phyloP scores from a whole-genome alignment of 2,113 vertebrate species.

The Heterotis niloticus region DNA sequence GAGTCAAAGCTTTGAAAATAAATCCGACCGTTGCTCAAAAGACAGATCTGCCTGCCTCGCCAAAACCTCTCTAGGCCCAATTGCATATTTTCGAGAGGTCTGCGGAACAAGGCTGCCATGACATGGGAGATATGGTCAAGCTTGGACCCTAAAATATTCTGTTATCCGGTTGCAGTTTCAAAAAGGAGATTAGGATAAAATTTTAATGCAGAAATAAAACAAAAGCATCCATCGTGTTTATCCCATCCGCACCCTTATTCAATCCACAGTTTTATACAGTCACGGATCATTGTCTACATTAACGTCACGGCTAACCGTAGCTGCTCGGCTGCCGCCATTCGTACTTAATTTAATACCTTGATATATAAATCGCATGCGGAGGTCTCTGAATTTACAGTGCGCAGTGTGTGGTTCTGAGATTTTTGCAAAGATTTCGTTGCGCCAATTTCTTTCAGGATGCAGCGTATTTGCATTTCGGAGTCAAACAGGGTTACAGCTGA shows the following conservation, averaged over 20 bases:
- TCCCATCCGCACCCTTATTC: not conserved
- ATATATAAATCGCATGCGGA: too few species aligned
- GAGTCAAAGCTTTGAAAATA: conserved; percentile 2
- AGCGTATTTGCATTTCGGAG: conserved; percentile 17
- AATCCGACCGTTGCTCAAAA: not conserved
- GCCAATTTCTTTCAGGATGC: conserved; percentile 4
- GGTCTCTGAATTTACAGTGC: not conserved
- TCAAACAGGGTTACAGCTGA: not conserved
- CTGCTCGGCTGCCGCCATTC: not conserved
- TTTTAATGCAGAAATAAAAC: not conserved
- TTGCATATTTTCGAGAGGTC: conserved; percentile 90
- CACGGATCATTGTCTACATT: not conserved
- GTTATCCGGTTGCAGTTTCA: conserved; percentile 69
- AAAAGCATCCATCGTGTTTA: not conserved
- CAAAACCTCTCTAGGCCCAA: conserved; percentile 53
- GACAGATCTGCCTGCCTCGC: not conserved
- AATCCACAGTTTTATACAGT: conserved; percentile 3
- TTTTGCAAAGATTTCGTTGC: not conserved
- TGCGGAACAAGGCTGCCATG: conserved; percentile 91
- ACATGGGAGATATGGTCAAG: conserved; percentile 87
- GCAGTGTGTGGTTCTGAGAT: not conserved
- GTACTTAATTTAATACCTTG: not conserved
- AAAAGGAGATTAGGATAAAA: conserved; percentile 5
- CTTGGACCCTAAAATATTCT: conserved; percentile 66
- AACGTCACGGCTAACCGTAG: not conserved